Conservation (phyloP, 2,888 invertebrate species). For the Drosophila lutescens region DNA sequence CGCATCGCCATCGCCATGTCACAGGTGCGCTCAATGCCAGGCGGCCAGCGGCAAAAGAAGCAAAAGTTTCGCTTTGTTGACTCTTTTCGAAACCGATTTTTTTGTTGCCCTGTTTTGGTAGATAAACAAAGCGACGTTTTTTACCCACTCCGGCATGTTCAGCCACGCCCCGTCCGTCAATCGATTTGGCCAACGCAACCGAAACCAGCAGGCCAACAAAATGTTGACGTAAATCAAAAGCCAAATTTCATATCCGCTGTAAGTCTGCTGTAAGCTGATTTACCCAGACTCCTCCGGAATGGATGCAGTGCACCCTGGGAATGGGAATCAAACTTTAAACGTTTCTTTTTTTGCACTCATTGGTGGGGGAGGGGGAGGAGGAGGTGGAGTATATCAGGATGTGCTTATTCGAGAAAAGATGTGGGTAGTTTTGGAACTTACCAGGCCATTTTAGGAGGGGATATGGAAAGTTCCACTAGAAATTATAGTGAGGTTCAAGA, state of each 20-base stretch:
- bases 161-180: slow-evolving; percentile 62
- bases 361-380: not conserved
- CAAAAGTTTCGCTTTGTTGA: slow-evolving; percentile 57
- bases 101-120: slow-evolving; percentile 64
- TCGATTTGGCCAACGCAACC: slow-evolving; percentile 66
- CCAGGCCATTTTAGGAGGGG: not conserved
- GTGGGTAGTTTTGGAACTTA: not conserved
- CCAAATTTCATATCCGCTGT: slow-evolving; percentile 79
- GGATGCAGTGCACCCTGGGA: slow-evolving; percentile 12
- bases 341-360: slow-evolving; percentile 7
- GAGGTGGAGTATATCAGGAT: not conserved
- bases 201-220: slow-evolving; percentile 37
- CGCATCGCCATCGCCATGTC: no score
- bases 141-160: slow-evolving; percentile 38
- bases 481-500: not conserved
- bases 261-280: slow-evolving; percentile 79
- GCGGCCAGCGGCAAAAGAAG: slow-evolving; percentile 24
- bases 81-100: slow-evolving; percentile 35
- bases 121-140: slow-evolving; percentile 76
- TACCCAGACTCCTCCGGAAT: slow-evolving; percentile 16
- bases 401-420: not conserved
- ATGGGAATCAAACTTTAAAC: slow-evolving; percentile 42
- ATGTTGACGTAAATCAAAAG: slow-evolving; percentile 76
- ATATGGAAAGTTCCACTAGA: not conserved
- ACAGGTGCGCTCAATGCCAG: slow-evolving; percentile 72